Percentiles rank a stretch among this genome's conserved stretches.
These are phyloP conservation scores for Triops longicaudatus DNA, from an alignment of 1,140 invertebrate genomes.

Conservation along the genomic window DNA sequence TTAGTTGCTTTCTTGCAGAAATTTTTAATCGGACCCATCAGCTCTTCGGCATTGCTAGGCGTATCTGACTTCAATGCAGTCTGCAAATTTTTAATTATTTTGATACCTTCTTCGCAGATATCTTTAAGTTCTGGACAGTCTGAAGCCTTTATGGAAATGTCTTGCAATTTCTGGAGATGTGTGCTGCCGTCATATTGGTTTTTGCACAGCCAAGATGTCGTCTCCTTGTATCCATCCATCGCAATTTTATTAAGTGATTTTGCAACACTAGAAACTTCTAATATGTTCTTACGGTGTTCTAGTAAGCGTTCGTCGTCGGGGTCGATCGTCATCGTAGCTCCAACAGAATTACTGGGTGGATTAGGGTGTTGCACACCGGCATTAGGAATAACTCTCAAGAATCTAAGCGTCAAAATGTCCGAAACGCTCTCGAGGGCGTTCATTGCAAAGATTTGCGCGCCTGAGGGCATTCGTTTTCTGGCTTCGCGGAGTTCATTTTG, in stretches of 20 bases:
- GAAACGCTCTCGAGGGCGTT: background rate
- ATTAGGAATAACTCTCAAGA: background rate
- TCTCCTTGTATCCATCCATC: background rate
- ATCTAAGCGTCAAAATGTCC: background rate
- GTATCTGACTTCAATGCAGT: background rate
- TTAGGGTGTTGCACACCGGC: background rate
- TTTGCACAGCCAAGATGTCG: background rate
- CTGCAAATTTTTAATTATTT: background rate
- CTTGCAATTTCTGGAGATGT: background rate
- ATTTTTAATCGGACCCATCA: background rate
- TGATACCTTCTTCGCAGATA: background rate
- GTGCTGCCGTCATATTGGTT: background rate
- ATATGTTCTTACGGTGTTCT: background rate
- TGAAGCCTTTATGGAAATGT: background rate
- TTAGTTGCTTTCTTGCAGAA: background rate
- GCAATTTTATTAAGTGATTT: background rate
- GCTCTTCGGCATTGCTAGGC: background rate
- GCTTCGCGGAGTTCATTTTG: conserved; percentile 7
- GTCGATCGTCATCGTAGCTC: background rate
- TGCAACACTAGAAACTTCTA: background rate
- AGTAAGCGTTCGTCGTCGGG: background rate
- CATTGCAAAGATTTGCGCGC: conserved; percentile 24
- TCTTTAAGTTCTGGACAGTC: background rate
- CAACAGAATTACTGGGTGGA: background rate
- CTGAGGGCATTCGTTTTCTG: conserved; percentile 12